Evolutionary conservation across 2,888 invertebrate species (phyloP).

Genomic region (Endotricha flammealis): DNA sequence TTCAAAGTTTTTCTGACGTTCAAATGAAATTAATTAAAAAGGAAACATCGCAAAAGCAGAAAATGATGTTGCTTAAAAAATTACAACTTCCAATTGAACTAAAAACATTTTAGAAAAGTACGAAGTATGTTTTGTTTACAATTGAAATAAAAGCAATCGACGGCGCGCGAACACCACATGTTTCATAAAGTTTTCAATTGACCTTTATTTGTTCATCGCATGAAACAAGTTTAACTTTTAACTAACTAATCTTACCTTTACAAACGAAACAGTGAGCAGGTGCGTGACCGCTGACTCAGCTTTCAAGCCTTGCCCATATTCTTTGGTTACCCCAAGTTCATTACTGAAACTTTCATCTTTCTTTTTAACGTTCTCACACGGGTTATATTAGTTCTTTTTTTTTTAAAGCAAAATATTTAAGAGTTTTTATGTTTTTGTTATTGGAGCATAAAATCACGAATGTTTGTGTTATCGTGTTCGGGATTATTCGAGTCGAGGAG

Average conservation of each 20-base stretch:
- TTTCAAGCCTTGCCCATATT: conserved; percentile 32
- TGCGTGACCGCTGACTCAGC: conserved; percentile 27
- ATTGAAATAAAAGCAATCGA: not conserved
- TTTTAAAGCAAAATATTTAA: too few species aligned
- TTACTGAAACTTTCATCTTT: conserved; percentile 25
- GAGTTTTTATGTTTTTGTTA: not conserved
- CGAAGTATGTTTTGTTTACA: not conserved
- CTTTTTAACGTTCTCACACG: conserved; percentile 14
- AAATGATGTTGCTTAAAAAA: too few species aligned
- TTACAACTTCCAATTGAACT: too few species aligned
- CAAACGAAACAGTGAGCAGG: conserved; percentile 20
- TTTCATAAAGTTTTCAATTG: not conserved
- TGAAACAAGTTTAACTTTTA: conserved; percentile 21
- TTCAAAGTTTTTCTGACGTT: too few species aligned
- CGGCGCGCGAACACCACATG: not conserved
- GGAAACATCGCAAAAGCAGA: too few species aligned
- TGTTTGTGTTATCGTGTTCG: not conserved
- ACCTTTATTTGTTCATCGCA: conserved; percentile 1
- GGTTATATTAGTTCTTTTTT: not conserved
- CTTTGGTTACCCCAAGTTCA: conserved; percentile 30
- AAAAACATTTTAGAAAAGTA: too few species aligned
- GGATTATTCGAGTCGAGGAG: not conserved
- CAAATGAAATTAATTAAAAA: too few species aligned
- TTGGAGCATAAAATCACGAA: not conserved
- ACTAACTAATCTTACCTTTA: conserved; percentile 37